Evolutionary conservation across 2,113 vertebrate genomes (phyloP).

Genomic region (Leptocoma aspasia): DNA sequence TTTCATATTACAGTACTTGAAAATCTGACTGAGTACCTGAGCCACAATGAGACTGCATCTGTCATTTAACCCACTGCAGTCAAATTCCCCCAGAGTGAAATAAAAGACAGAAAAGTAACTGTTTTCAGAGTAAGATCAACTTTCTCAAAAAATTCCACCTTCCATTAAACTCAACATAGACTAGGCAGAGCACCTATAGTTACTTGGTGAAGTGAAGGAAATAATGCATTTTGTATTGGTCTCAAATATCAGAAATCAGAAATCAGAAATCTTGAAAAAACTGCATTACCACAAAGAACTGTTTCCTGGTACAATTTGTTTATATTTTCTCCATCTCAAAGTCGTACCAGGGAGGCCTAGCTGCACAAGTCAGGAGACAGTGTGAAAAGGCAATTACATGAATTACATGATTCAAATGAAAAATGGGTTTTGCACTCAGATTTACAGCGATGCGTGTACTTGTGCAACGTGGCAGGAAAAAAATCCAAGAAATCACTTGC

Average conservation of each 20-base stretch:
- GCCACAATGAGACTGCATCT: background rate
- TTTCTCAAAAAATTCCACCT: background rate
- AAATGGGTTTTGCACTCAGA: background rate
- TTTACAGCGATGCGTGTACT: background rate
- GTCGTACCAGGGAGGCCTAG: background rate
- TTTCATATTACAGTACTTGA: background rate
- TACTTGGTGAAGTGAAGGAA: background rate
- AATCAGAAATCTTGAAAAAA: background rate
- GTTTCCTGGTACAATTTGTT: background rate
- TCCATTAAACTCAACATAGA: background rate
- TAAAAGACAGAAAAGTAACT: background rate
- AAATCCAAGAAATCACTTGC: background rate
- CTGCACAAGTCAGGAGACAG: background rate
- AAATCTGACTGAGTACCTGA: background rate
- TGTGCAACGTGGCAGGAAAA: background rate
- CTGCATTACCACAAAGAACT: background rate
- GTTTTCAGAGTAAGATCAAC: background rate
- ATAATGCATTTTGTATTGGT: background rate
- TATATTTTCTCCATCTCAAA: background rate
- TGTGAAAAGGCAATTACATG: conserved; percentile 25
- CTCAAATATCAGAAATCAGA: too few relatives aligned
- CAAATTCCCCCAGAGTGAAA: background rate
- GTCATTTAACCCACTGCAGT: background rate
- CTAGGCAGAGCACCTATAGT: background rate
- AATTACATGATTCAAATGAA: conserved; percentile 39